phyloP scores from a whole-genome alignment of 2,888 invertebrate genomes.

The Phyllotreta cruciferae region DNA sequence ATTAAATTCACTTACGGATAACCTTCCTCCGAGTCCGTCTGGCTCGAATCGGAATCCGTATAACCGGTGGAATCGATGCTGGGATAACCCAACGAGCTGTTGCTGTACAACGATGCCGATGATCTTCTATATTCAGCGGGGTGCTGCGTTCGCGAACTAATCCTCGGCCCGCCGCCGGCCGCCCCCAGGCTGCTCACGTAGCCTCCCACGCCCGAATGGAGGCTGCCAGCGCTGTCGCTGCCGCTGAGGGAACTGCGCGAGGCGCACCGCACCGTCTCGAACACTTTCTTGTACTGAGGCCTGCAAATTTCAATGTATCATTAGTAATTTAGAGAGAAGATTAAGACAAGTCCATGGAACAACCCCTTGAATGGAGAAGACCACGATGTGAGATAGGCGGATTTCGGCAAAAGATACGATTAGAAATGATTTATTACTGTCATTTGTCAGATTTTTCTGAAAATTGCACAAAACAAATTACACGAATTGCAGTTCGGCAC shows the following conservation, averaged over 20 bases:
- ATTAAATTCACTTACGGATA: slow-evolving; percentile 69
- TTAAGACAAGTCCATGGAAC: too few relatives aligned
- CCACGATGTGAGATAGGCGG: too few relatives aligned
- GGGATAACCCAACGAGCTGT: slow-evolving; percentile 61
- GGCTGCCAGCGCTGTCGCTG: slow-evolving; percentile 62
- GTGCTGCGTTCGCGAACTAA: slow-evolving; percentile 57
- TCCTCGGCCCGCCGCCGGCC: slow-evolving; percentile 63
- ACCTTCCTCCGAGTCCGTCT: slow-evolving; percentile 76
- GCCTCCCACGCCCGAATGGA: slow-evolving; percentile 53
- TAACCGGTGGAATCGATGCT: slow-evolving; percentile 66
- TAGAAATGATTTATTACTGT: too few relatives aligned
- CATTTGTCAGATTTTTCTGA: too few relatives aligned
- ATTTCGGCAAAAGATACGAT: too few relatives aligned
- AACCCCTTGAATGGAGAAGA: too few relatives aligned
- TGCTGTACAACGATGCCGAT: slow-evolving; percentile 63
- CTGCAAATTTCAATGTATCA: slow-evolving; percentile 59
- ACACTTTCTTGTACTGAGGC: slow-evolving; percentile 85
- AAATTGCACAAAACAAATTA: too few relatives aligned
- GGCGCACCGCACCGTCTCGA: slow-evolving; percentile 89
- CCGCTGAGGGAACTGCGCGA: slow-evolving; percentile 64
- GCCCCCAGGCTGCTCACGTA: slow-evolving; percentile 51
- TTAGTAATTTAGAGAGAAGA: slow-evolving; percentile 15
- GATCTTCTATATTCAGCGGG: slow-evolving; percentile 57
- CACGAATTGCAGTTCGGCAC: too few relatives aligned
- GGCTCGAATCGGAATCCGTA: slow-evolving; percentile 64